Base-by-base conservation (phyloP, 2,888 invertebrate genomes). In the Piscicola geometra region DNA sequence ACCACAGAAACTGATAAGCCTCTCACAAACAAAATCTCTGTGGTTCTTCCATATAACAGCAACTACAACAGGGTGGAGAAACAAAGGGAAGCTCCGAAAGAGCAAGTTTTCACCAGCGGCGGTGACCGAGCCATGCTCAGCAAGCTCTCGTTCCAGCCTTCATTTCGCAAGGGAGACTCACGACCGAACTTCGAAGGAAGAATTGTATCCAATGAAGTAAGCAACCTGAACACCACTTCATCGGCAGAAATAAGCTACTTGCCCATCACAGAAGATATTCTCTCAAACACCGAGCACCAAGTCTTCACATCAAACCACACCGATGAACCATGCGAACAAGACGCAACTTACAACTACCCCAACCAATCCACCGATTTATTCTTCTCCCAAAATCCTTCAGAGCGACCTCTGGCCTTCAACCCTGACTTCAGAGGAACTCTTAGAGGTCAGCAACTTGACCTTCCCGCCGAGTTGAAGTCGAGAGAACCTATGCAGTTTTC, bases 391-490 rank as follows among this genome's bases (percentile, higher is more conserved):
- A 41, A 15, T 41, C 5, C 41, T 15, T 5, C 15, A 15, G 41
- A 41, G 5, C 41, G 73, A 32, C 73, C 73, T 32, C 18, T 30
- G 5, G 52, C 73, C 1, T 73, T 64, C 36, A 73, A 73, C 33
- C 73, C 73, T n/a, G 64, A 64, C 36, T 73, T 60, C 41, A 60
- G 64, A 30, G 56, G 73, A n/a, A 73, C 73, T 5, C n/a, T 64
- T 21, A 35, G 64, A 56, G 35, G n/a, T 5, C 21, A 67, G n/a
- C 60, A 5, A 21, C 3, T 56, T 9, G 60, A 56, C 3, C 60
- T 56, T 3, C 60, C 60, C 3, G 25, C 60, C 5, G 60, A 56
- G 25, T 25, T 56, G n/a, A n/a, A 56, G 25, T 18, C 60, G n/a
- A 5, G 5, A 15, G n/a, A 21, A 3, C 21, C n/a, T 25, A 5